A percentile compares a stretch with the other conserved stretches of the same genome.
Evolutionary conservation across 2,888 invertebrate species (phyloP).

Genomic region (Stomorhina lunata): DNA sequence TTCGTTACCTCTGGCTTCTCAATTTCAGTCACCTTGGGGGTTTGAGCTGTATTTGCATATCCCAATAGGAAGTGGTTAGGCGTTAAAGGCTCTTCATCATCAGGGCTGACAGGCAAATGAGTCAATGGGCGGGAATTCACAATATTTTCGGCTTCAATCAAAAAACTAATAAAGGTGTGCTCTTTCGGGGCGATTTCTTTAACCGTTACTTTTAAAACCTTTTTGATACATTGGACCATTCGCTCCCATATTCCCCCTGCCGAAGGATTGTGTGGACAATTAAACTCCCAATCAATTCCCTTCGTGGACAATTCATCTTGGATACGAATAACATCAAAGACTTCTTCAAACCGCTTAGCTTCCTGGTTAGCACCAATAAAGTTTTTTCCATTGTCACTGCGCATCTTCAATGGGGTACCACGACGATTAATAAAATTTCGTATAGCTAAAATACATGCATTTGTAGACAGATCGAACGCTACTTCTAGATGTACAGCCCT

Average conservation of each 20-base stretch:
- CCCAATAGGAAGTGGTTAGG: not conserved
- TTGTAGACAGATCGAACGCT: not conserved
- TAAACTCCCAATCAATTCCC: not conserved
- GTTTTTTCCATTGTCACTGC: conserved; percentile 10
- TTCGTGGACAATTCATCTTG: not conserved
- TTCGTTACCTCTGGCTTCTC: not conserved
- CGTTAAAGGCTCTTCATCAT: not conserved
- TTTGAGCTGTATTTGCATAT: not conserved
- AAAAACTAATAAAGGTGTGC: too few species aligned
- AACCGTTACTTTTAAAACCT: not conserved
- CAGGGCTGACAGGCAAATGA: too few species aligned
- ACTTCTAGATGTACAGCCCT: conserved; percentile 15
- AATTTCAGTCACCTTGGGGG: not conserved
- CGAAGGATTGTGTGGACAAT: not conserved
- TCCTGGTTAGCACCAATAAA: not conserved
- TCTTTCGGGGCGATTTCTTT: too few species aligned
- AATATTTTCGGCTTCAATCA: too few species aligned
- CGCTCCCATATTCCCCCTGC: conserved; percentile 23
- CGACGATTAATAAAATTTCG: too few species aligned
- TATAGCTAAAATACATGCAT: conserved; percentile 28
- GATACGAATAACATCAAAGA: not conserved
- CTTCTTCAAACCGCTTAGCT: not conserved
- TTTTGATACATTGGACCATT: conserved; percentile 9
- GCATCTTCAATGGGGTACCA: not conserved
- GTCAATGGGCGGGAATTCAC: too few species aligned